Base-by-base conservation (phyloP, 1,140 invertebrate species). In the Oryctes rhinoceros region DNA sequence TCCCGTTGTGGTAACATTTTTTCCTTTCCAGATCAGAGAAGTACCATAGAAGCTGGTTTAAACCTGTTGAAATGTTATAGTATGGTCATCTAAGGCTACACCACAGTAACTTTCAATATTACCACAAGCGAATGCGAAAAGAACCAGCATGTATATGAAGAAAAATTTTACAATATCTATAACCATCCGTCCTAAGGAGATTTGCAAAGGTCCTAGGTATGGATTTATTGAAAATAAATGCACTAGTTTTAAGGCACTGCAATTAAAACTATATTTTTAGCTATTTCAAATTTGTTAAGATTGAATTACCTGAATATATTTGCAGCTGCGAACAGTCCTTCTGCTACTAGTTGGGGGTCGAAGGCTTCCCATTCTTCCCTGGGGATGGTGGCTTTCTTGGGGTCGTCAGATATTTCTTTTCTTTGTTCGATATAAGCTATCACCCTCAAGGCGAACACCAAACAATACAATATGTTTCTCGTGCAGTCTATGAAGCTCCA, bases 401-500 rank as follows among this genome's bases (percentile, higher is more conserved):
- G 90, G 84, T 96, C 91, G 1, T 84, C 82, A 0, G 87, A 79
- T 71, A 96, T 95, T 86, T 96, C 93, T 1, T 89, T 85, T 3
- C 84, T 87, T 87, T 96, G 94, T 82, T 94, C 93, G 71, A 95
- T 86, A 84, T 94, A 96, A 0, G 96, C 95, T 3, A 94, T 92
- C 20, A 92, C 85, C 83, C 97, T 89, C 13, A 98, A 89, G 37
- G 94, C 87, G 9, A 93, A 92, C 9, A 96, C 96, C 3, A 92
- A 90, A 20, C 96, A 90, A 86, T 98, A 98, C 0, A 98, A 89
- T 1, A 91, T 92, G 87, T 98, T 98, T 67, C 96, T 92, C 1
- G 94, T 93, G 84, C 98, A 97, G 89, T 99, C 97, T 80, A 98
- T 95, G 85, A 97, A 96, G 87, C 99, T 99, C 97, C 97, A 99